Percentiles rank a stretch among this genome's conserved stretches.
These are phyloP conservation scores for Tinea trinotella DNA, from an alignment of 2,888 invertebrate genomes.

Conservation along the genomic window DNA sequence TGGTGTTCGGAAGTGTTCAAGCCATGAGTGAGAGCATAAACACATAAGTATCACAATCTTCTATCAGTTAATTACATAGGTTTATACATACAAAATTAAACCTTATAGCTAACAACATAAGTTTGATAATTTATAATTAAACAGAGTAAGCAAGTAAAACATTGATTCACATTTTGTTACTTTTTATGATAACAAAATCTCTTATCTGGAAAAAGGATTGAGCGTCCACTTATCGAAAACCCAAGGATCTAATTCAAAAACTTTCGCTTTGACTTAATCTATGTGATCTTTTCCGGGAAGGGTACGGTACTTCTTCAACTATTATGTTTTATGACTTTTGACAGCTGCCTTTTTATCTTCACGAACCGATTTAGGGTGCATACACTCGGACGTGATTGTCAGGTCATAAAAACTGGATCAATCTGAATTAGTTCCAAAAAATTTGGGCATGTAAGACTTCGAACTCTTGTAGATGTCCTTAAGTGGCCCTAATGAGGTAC, in stretches of 20 bases:
- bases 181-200: too few species aligned
- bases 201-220: too few species aligned
- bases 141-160: too few species aligned
- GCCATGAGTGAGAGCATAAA: background rate
- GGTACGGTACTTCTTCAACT: background rate
- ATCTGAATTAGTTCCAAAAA: background rate
- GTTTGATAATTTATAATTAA: too few species aligned
- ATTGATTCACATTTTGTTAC: too few species aligned
- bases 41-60: background rate
- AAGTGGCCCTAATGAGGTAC: too few species aligned
- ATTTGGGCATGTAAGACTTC: too few species aligned
- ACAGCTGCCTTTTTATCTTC: constrained; percentile 5
- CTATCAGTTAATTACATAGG: too few species aligned
- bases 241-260: background rate
- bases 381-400: background rate
- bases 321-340: constrained; percentile 10
- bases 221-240: background rate
- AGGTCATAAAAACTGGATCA: background rate
- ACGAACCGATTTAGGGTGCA: background rate
- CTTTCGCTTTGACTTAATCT: background rate
- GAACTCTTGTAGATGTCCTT: too few species aligned
- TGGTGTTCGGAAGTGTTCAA: constrained; percentile 5
- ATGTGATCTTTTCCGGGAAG: background rate
- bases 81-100: too few species aligned
- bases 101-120: too few species aligned